These are phyloP conservation scores for Corvus hawaiiensis DNA, from an alignment of 2,113 vertebrate species.

Conservation along the genomic window DNA sequence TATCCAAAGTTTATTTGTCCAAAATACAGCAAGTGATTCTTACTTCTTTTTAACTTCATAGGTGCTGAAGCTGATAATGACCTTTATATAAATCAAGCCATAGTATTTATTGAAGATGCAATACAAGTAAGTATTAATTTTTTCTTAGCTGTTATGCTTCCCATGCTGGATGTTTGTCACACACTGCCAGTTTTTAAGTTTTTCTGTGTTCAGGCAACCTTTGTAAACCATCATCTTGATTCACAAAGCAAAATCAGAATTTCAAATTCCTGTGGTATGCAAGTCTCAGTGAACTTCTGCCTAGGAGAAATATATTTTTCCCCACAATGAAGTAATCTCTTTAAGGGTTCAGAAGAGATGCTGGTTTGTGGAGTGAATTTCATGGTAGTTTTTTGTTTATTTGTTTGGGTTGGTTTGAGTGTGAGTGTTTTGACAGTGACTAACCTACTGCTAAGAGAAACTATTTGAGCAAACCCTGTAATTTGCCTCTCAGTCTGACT, in stretches of 20 bases:
- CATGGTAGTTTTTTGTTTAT: not conserved
- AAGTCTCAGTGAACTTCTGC: not conserved
- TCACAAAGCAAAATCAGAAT: not conserved
- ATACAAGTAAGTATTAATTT: slow-evolving; percentile 76
- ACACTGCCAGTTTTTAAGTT: not conserved
- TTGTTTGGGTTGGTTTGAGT: not conserved
- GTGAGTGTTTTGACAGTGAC: not conserved
- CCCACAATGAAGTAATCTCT: not conserved
- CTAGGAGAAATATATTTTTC: not conserved
- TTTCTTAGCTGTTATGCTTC: not conserved
- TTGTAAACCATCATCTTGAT: not conserved
- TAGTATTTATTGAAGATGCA: slow-evolving; percentile 93
- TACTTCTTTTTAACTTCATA: not conserved
- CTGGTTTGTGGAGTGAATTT: not conserved
- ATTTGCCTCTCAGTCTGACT: not conserved
- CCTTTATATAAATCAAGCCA: slow-evolving; percentile 83
- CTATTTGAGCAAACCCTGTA: not conserved
- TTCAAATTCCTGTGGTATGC: not conserved
- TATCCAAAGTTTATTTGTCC: not conserved
- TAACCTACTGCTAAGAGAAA: not conserved
- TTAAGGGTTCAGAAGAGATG: not conserved
- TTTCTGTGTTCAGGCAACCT: not conserved
- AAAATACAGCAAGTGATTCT: not conserved
- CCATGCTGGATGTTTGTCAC: not conserved
- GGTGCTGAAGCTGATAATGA: slow-evolving; percentile 38